Base-by-base conservation (phyloP, 2,888 invertebrate species). In the Conops quadrifasciatus region DNA sequence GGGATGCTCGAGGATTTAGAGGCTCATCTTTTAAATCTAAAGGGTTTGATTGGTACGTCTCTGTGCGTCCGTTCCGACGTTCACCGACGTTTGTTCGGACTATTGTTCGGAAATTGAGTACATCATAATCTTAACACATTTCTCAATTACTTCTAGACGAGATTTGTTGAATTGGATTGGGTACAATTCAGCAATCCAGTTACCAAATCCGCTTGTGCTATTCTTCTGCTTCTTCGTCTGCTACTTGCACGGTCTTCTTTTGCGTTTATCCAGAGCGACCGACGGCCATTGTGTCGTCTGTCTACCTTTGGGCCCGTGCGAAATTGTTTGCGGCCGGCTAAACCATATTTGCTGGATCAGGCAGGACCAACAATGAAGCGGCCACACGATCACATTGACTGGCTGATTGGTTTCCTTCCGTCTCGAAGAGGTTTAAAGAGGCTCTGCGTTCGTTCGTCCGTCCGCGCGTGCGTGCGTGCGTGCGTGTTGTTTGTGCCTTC, bases 61-160 rank as follows among this genome's bases (percentile, higher is more conserved):
- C 16, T 49, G 15, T 49, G 9, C 21, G 21, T 53, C 9, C 53
- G n/a, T 24, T 16, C 45, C 47, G 63, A 15, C 15, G 45, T 47
- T 63, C 19, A 21, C 15, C 24, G 5, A 24, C 16, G 1, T 1
- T n/a, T 51, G 49, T 16, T 59, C 28, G 67, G 43, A 26, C 5
- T 59, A 60, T 59, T 67, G 47, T 67, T 16, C 30, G 4, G 21
- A 78, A 79, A 79, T 72, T 81, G 80, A 81, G 79, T 78, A 79
- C 80, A 81, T 81, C 81, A 81, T 76, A 78, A 78, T 79, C 79
- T 83, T 83, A 83, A 81, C 83, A 82, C 83, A 82, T 82, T 80
- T 80, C 75, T 72, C 76, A 81, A 82, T 82, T 80, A 78, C 73
- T 71, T 73, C 59, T 53, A 65, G 56, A 70, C 78, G 80, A 80